phyloP scores from a whole-genome alignment of 2,888 invertebrate genomes.

The Mermis nigrescens region DNA sequence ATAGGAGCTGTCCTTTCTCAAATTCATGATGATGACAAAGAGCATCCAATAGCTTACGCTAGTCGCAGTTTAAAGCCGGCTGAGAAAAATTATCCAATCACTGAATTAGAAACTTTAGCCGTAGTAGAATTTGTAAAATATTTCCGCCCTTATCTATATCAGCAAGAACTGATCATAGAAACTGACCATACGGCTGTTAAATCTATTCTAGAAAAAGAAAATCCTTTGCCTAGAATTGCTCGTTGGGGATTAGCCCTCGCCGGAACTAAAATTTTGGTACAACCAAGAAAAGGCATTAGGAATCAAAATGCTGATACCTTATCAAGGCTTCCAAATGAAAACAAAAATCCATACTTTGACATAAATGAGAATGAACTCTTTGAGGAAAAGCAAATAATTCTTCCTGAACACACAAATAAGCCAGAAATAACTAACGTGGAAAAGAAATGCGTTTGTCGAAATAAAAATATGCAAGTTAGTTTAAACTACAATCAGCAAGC shows the following conservation, averaged over 20 bases:
- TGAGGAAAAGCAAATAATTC: not conserved
- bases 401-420: not conserved
- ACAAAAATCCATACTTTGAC: not conserved
- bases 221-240: conserved; percentile 34
- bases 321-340: conserved; percentile 21
- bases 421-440: no score
- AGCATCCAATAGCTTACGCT: conserved; percentile 17
- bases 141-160: conserved; percentile 34
- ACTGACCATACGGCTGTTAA: conserved; percentile 37
- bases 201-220: conserved; percentile 35
- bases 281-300: not conserved
- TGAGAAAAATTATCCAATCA: conserved; percentile 32
- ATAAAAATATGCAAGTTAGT: no score
- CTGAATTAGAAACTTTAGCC: conserved; percentile 32
- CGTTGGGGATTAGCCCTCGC: conserved; percentile 35
- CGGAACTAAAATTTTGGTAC: conserved; percentile 22
- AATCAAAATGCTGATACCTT: conserved; percentile 33
- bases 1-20: conserved; percentile 23
- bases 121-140: conserved; percentile 30
- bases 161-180: conserved; percentile 24
- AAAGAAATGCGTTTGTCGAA: no score
- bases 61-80: conserved; percentile 16
- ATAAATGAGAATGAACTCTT: not conserved
- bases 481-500: no score
- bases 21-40: conserved; percentile 11